Evolutionary conservation across 2,113 vertebrate genomes (phyloP).

Genomic region (Tyto alba): DNA sequence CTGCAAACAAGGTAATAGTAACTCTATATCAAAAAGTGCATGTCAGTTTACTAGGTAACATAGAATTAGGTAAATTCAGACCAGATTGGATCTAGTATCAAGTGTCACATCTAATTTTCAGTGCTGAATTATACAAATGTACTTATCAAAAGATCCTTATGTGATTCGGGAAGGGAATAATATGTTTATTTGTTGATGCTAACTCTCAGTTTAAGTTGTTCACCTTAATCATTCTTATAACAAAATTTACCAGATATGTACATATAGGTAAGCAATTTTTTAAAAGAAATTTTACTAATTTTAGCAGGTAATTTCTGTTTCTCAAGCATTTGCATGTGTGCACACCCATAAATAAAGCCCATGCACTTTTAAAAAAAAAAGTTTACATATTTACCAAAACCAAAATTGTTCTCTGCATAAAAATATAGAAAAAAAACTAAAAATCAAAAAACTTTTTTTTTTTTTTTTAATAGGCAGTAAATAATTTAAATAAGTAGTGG

Average conservation of each 20-base stretch:
- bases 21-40: not conserved
- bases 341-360: not conserved
- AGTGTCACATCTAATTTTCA: not conserved
- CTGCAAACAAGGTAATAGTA: not conserved
- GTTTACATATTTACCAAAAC: not conserved
- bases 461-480: not conserved
- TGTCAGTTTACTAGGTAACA: not conserved
- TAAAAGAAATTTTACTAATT: not conserved
- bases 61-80: slow-evolving; percentile 5
- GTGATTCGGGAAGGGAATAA: not conserved
- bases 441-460: no score
- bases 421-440: rapidly evolving
- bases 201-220: not conserved
- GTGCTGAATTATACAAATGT: not conserved
- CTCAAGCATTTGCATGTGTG: rapidly evolving
- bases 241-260: not conserved
- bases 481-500: not conserved
- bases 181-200: not conserved
- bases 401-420: not conserved
- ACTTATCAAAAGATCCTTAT: not conserved
- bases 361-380: not conserved
- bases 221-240: not conserved
- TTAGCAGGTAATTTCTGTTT: not conserved
- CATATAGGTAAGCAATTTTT: not conserved
- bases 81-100: not conserved